phyloP scores from a whole-genome alignment of 2,797 vertebrate genomes.

The Antrozous pallidus region DNA sequence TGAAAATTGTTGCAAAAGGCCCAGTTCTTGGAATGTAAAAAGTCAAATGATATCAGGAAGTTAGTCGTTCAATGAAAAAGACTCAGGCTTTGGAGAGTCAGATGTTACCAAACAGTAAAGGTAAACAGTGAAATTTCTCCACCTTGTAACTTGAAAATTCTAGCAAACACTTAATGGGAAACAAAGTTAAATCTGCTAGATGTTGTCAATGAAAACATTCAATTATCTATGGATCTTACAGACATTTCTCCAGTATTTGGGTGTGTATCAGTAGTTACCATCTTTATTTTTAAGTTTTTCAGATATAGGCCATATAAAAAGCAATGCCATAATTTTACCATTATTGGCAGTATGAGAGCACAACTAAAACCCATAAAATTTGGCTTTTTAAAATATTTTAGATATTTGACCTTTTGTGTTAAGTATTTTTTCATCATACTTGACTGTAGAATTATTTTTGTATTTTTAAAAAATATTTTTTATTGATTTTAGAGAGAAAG shows the following conservation, averaged over 20 bases:
- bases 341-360: background rate
- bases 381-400: background rate
- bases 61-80: background rate
- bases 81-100: background rate
- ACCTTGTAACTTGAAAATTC: background rate
- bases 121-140: background rate
- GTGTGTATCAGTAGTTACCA: background rate
- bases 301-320: background rate
- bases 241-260: background rate
- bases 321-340: too few species aligned
- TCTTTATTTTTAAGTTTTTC: background rate
- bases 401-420: background rate
- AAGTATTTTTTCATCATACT: background rate
- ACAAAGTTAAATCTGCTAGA: slow-evolving; percentile 23
- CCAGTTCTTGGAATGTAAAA: slow-evolving; percentile 12
- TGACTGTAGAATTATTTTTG: background rate
- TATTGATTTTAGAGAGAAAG: too few species aligned
- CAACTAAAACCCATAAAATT: background rate
- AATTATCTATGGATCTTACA: background rate
- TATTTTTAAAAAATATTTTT: too few species aligned
- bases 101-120: background rate
- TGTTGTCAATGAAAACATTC: background rate
- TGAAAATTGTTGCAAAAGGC: slow-evolving; percentile 14
- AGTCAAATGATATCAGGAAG: background rate
- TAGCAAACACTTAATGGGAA: background rate